Percentiles rank a stretch among this genome's conserved stretches.
Evolutionary conservation across 2,888 invertebrate genomes (phyloP).

Genomic region (Drosophila parthenogenetica): DNA sequence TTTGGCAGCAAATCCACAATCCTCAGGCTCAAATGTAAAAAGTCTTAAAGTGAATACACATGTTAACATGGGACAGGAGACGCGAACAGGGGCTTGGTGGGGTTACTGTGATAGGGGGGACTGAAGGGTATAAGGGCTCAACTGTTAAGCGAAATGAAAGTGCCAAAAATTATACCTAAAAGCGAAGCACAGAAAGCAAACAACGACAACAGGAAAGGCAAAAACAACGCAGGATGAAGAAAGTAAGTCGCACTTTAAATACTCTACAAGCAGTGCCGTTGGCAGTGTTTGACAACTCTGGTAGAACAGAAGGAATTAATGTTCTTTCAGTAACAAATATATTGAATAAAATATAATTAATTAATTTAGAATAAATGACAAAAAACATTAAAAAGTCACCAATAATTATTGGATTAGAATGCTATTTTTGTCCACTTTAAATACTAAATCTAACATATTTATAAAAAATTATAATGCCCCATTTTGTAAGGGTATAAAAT

Average conservation of each 20-base stretch:
- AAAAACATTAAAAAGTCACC: too few relatives aligned
- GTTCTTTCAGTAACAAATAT: too few relatives aligned
- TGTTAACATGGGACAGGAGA: conserved; percentile 31
- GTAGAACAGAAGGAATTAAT: too few relatives aligned
- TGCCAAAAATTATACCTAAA: conserved; percentile 68
- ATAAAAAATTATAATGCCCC: too few relatives aligned
- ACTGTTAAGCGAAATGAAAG: conserved; percentile 60
- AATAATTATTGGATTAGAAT: too few relatives aligned
- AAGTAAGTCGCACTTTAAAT: not conserved
- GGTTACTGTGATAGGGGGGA: not conserved
- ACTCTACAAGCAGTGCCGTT: conserved; percentile 2
- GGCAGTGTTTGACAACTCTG: too few relatives aligned
- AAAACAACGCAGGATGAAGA: conserved; percentile 47
- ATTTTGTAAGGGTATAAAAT: conserved; percentile 58
- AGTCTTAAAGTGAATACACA: conserved; percentile 51
- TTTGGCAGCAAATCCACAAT: conserved; percentile 20
- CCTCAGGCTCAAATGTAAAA: conserved; percentile 21
- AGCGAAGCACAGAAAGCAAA: conserved; percentile 27
- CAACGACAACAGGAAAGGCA: not conserved
- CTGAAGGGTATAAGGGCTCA: not conserved
- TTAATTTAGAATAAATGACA: too few relatives aligned
- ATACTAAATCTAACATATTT: too few relatives aligned
- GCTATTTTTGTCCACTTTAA: too few relatives aligned
- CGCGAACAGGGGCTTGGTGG: too few relatives aligned
- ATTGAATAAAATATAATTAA: too few relatives aligned